Conservation (phyloP, 2,113 vertebrate genomes). For the Ahaetulla prasina region DNA sequence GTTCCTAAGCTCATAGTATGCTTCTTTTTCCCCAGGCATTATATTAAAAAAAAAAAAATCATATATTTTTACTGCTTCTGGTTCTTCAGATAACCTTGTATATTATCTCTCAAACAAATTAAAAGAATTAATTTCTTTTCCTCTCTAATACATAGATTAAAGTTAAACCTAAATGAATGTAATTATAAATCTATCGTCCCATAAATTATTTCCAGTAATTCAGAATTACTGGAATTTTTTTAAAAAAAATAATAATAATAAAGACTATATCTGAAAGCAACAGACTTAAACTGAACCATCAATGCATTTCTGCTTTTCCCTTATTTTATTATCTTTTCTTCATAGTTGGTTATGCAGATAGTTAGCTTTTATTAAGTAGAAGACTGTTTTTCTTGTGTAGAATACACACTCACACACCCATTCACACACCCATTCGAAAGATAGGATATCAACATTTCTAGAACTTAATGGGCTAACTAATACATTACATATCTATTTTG, state of each 20-base stretch:
- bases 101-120: constrained; percentile 66
- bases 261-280: constrained; percentile 48
- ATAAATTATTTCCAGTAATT: constrained; percentile 57
- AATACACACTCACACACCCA: not conserved
- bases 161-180: constrained; percentile 63
- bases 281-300: constrained; percentile 60
- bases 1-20: constrained; percentile 51
- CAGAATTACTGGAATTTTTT: constrained; percentile 63
- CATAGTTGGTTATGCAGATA: constrained; percentile 17
- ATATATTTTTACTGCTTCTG: constrained; percentile 62
- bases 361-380: constrained; percentile 23
- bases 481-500: not conserved
- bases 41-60: constrained; percentile 60
- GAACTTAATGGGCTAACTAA: not conserved
- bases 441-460: not conserved
- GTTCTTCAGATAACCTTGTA: constrained; percentile 70
- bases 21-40: constrained; percentile 53
- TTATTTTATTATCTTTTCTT: constrained; percentile 41
- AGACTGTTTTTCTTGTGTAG: not conserved
- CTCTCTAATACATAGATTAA: constrained; percentile 65
- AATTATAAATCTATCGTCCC: constrained; percentile 71
- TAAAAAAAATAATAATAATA: constrained; percentile 33
- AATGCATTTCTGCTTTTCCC: constrained; percentile 64
- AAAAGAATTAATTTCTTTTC: constrained; percentile 69
- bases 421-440: not conserved